Conservation (phyloP, 1,140 invertebrate species). For the Pissodes strobi region DNA sequence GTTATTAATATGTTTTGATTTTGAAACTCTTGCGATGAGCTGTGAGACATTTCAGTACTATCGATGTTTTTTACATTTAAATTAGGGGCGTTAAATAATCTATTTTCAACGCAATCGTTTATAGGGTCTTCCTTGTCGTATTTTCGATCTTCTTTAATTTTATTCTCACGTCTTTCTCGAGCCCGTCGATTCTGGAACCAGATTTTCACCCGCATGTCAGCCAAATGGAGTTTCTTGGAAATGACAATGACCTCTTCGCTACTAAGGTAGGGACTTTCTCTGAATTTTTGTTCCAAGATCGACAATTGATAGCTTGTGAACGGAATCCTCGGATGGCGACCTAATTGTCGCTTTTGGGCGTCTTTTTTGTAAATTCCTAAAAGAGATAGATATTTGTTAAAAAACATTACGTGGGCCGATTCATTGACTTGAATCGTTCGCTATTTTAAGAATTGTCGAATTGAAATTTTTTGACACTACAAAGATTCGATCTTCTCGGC, state of each 20-base stretch:
- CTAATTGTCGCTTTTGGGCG: conserved; percentile 59
- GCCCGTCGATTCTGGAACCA: conserved; percentile 83
- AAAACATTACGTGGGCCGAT: too few relatives aligned
- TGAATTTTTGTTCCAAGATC: conserved; percentile 60
- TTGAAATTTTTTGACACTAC: background rate
- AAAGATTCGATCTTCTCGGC: too few relatives aligned
- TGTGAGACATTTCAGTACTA: too few relatives aligned
- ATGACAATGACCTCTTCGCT: conserved; percentile 59
- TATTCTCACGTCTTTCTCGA: conserved; percentile 67
- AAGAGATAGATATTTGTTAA: too few relatives aligned
- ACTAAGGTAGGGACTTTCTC: conserved; percentile 60
- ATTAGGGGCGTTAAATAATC: too few relatives aligned
- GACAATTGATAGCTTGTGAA: conserved; percentile 60
- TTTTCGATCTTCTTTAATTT: background rate
- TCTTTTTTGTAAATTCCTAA: conserved; percentile 49
- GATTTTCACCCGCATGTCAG: conserved; percentile 72
- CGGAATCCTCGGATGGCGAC: conserved; percentile 60
- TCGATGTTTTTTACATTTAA: too few relatives aligned
- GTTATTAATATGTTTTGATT: background rate
- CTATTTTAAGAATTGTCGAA: background rate
- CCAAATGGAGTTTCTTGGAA: conserved; percentile 56
- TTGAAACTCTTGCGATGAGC: too few relatives aligned
- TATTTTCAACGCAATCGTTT: background rate
- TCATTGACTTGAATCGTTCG: too few relatives aligned
- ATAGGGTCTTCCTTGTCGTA: background rate